Evolutionary conservation across 2,797 vertebrate genomes (phyloP), one percentile per base, ranked within the genome.

Genomic region (Champsocephalus esox): DNA sequence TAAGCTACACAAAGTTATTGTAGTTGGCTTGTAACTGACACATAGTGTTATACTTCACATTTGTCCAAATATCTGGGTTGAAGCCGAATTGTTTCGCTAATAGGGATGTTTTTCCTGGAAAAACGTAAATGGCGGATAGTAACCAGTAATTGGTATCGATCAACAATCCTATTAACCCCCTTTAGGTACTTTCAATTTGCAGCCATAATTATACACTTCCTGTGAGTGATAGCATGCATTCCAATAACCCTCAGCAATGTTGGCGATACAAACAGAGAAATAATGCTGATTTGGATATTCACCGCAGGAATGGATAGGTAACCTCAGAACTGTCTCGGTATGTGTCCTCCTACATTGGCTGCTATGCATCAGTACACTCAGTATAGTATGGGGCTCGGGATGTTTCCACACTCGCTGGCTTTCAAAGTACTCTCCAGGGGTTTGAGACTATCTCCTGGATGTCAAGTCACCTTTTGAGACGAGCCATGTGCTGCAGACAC

Each of bases 101-200:
- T 16, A 9, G 61, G 14, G 44, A 61, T 46, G 13, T 17, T 60
- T 12, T 50, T 44, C 58, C n/a, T 56, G 4, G 9, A 24, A 52
- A 38, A 4, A 28, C 32, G 14, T 52, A 12, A 24, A 1, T 17
- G 34, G 28, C 21, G 8, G 32, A 69, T 45, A 9, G 45, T 34
- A 75, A 38, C 67, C 49, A 16, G 19, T 75, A 64, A 78, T 77
- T 65, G 34, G 10, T 52, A 74, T 82, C 0, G 63, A 83, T 74
- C 19, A 3, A 3, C 16, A 71, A 19, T 67, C 68, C 61, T 14
- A 7, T 75, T 70, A 70, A 54, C 57, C 43, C 49, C 50, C 38
- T 57, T 4, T 46, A 43, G 64, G 14, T 32, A 41, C 0, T 16
- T 62, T 66, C 55, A 75, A 45, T 83, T 73, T 69, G 28, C 4